Percentiles rank a stretch among this genome's conserved stretches.
Evolutionary conservation across 2,888 invertebrate genomes (phyloP).

Genomic region (Coleophora deauratella): DNA sequence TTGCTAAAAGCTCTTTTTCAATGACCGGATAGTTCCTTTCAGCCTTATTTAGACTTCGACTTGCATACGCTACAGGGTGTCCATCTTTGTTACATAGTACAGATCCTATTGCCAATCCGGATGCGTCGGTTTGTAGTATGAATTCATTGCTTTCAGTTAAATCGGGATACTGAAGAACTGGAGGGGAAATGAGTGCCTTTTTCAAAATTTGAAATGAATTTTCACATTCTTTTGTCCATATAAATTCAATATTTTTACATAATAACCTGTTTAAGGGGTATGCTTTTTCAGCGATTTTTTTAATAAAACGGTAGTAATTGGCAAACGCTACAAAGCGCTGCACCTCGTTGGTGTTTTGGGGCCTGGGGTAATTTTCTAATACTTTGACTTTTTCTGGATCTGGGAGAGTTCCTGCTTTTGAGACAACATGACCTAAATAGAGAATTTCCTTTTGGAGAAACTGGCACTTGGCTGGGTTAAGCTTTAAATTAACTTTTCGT

Average conservation of each 20-base stretch:
- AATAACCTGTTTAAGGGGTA: conserved; percentile 1
- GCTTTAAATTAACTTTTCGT: conserved; percentile 7
- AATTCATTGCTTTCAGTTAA: neutral
- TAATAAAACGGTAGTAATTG: conserved; percentile 8
- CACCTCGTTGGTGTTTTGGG: conserved; percentile 3
- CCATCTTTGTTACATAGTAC: neutral
- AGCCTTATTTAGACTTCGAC: neutral
- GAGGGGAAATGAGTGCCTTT: neutral
- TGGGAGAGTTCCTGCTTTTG: conserved; percentile 2
- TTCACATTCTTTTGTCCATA: neutral
- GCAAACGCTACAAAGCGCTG: conserved; percentile 5
- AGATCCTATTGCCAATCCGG: neutral
- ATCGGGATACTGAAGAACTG: neutral
- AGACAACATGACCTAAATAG: conserved; percentile 7
- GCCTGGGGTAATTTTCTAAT: conserved; percentile 4
- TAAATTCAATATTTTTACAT: neutral
- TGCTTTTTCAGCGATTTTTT: conserved; percentile 4
- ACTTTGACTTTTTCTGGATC: conserved; percentile 4
- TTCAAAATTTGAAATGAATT: neutral
- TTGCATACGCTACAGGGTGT: neutral
- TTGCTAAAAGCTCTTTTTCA: neutral
- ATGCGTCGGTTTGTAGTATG: neutral
- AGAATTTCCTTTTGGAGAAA: conserved; percentile 8
- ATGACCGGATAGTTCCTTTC: neutral
- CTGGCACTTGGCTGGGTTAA: conserved; percentile 8